Evolutionary conservation across 2,113 vertebrate species (phyloP).

Genomic region (Megaptera novaeangliae): DNA sequence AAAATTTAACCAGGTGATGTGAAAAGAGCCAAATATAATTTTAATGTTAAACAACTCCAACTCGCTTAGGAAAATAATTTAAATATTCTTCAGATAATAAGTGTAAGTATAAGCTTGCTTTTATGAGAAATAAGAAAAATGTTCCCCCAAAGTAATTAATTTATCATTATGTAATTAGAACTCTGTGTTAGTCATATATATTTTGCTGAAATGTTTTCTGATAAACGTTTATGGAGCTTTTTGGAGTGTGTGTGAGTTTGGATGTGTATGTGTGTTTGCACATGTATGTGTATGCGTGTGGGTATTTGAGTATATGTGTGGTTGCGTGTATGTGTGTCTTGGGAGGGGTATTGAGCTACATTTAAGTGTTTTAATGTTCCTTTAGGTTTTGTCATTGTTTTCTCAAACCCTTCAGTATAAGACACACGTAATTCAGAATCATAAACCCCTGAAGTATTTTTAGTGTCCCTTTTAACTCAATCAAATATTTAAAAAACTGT

Average conservation of each 20-base stretch:
- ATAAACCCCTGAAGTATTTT: neutral
- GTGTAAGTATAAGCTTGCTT: neutral
- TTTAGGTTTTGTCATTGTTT: neutral
- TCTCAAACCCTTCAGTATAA: neutral
- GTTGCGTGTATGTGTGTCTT: neutral
- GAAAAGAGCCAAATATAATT: neutral
- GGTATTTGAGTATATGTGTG: neutral
- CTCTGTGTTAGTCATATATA: neutral
- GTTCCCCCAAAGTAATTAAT: neutral
- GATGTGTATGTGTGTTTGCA: neutral
- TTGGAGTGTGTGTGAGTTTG: neutral
- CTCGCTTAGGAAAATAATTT: neutral
- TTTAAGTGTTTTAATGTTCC: neutral
- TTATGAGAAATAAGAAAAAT: neutral
- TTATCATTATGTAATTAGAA: neutral
- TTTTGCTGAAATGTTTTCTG: neutral
- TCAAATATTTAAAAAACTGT: neutral
- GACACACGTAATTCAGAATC: neutral
- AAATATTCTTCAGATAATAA: neutral
- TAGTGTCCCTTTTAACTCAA: neutral
- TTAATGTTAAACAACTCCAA: neutral
- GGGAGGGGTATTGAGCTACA: neutral
- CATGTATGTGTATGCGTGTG: neutral
- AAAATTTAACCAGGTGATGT: neutral
- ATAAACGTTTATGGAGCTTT: neutral